Evolutionary conservation across 2,797 vertebrate species (phyloP).

Genomic region (Cygnus olor): DNA sequence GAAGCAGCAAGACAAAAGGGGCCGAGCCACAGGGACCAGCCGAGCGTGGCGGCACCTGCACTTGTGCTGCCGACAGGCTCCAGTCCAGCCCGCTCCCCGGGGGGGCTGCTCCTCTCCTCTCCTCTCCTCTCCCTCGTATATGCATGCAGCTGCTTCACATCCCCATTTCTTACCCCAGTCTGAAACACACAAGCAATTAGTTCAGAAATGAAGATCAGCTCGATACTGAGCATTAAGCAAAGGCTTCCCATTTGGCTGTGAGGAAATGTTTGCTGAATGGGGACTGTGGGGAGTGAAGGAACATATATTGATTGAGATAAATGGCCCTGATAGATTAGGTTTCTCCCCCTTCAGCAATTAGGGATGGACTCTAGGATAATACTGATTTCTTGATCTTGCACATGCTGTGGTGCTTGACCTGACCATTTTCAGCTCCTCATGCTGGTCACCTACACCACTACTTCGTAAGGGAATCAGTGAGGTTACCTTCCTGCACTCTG

Average conservation of each 20-base stretch:
- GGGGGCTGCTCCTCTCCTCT: neutral
- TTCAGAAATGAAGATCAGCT: neutral
- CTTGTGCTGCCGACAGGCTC: neutral
- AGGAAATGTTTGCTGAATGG: neutral
- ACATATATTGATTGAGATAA: neutral
- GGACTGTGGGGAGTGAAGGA: neutral
- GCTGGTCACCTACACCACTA: neutral
- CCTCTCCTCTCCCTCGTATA: accelerated
- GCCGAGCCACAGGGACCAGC: neutral
- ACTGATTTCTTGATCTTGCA: neutral
- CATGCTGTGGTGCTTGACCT: accelerated
- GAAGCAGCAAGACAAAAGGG: neutral
- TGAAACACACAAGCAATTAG: neutral
- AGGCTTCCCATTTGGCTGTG: neutral
- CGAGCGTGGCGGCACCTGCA: accelerated
- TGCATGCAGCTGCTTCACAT: neutral
- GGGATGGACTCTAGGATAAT: neutral
- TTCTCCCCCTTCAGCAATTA: neutral
- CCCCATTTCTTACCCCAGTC: neutral
- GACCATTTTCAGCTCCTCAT: neutral
- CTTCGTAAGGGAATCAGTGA: neutral
- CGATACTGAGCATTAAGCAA: accelerated
- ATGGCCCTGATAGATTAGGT: neutral
- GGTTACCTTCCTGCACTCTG: neutral
- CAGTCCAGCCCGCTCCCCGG: neutral